Percentiles rank a stretch among this genome's conserved stretches.
Conservation (phyloP, 92 coral and sea anemone genomes). For the Micromussa lordhowensis region DNA sequence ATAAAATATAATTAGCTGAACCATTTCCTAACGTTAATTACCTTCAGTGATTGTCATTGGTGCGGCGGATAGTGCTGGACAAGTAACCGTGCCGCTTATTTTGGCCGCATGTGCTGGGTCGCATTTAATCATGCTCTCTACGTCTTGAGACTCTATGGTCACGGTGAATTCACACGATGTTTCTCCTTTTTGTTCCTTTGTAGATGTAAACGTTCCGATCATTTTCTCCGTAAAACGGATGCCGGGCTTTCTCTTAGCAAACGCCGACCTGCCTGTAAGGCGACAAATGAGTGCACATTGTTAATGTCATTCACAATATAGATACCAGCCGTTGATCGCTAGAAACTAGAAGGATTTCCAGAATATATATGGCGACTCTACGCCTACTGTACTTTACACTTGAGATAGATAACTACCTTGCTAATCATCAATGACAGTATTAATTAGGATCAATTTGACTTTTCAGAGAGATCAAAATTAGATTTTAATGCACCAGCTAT, state of each 20-base stretch:
- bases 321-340: not conserved
- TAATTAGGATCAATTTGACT: too few species aligned
- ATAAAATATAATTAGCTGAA: not conserved
- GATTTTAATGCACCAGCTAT: too few species aligned
- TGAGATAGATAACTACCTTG: too few species aligned
- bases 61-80: slow-evolving; percentile 34
- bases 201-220: slow-evolving; percentile 24
- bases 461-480: too few species aligned
- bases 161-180: slow-evolving; percentile 50
- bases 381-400: too few species aligned
- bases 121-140: slow-evolving; percentile 43
- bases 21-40: not conserved
- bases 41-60: slow-evolving; percentile 52
- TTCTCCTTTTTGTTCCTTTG: not conserved
- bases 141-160: slow-evolving; percentile 50
- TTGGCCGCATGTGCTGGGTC: slow-evolving; percentile 58
- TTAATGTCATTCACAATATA: not conserved
- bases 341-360: not conserved
- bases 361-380: too few species aligned
- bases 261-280: not conserved
- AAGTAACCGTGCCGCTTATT: slow-evolving; percentile 58
- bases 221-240: slow-evolving; percentile 65
- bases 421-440: too few species aligned
- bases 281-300: not conserved
- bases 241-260: slow-evolving; percentile 44